These are phyloP conservation scores for Anoncus sp. DNA, from an alignment of 2,888 invertebrate genomes.

Conservation along the genomic window DNA sequence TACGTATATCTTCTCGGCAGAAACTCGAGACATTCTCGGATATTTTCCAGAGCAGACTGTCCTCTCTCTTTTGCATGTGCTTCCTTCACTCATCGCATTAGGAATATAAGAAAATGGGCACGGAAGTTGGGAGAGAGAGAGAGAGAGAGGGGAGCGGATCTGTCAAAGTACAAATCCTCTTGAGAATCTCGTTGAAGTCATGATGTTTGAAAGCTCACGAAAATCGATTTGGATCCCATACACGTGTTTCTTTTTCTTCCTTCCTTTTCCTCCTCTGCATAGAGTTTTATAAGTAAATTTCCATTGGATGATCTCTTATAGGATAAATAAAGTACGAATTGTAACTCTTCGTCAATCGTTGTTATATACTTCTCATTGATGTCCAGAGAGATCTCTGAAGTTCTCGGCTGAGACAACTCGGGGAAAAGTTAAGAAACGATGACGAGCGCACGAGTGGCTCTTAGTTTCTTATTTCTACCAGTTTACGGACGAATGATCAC, in stretches of 20 bases:
- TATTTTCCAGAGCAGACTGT: background rate
- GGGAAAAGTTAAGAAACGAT: slow-evolving; percentile 12
- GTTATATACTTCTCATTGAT: slow-evolving; percentile 12
- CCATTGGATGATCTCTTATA: too few species aligned
- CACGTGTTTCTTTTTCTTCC: background rate
- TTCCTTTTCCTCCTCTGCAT: background rate
- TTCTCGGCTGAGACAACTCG: background rate
- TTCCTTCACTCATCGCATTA: slow-evolving; percentile 28
- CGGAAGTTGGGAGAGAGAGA: slow-evolving; percentile 38
- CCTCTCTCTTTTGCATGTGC: slow-evolving; percentile 4
- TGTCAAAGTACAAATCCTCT: slow-evolving; percentile 44
- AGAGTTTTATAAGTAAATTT: background rate
- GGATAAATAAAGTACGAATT: too few species aligned
- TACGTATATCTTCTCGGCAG: slow-evolving; percentile 26
- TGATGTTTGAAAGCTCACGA: slow-evolving; percentile 1
- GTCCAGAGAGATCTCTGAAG: background rate
- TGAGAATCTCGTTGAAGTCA: slow-evolving; percentile 1
- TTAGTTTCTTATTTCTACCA: slow-evolving; percentile 74
- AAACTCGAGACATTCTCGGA: slow-evolving; percentile 20
- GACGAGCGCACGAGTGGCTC: slow-evolving; percentile 48
- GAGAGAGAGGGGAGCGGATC: slow-evolving; percentile 8
- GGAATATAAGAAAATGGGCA: slow-evolving; percentile 40
- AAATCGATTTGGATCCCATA: slow-evolving; percentile 17
- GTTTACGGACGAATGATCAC: slow-evolving; percentile 66
- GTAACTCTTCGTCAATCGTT: too few species aligned